Percentiles rank a stretch among this genome's conserved stretches.
phyloP scores from a whole-genome alignment of 2,888 invertebrate genomes.

The Clanis bilineata region DNA sequence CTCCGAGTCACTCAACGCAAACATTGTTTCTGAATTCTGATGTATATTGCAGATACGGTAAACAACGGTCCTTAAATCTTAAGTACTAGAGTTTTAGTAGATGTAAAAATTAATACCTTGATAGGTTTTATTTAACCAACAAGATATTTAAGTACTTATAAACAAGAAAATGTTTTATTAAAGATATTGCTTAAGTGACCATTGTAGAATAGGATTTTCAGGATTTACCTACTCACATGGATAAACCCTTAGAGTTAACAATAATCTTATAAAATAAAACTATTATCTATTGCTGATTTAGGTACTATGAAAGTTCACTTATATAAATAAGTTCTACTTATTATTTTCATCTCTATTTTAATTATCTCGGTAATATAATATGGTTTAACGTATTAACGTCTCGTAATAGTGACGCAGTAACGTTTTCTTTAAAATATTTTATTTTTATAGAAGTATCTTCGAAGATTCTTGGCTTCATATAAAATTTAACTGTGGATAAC shows the following conservation, averaged over 20 bases:
- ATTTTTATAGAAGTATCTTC: not conserved
- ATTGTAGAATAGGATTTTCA: too few species aligned
- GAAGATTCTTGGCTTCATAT: slow-evolving; percentile 16
- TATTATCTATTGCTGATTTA: too few species aligned
- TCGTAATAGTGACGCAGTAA: not conserved
- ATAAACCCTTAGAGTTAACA: too few species aligned
- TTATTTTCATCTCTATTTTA: too few species aligned
- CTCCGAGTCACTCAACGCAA: slow-evolving; percentile 15
- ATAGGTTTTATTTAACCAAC: too few species aligned
- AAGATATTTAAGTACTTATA: too few species aligned
- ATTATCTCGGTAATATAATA: not conserved
- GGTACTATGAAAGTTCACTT: too few species aligned
- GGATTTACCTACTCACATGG: too few species aligned
- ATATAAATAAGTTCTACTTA: too few species aligned
- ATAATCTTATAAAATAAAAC: too few species aligned
- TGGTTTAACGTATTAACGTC: not conserved
- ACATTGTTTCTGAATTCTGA: slow-evolving; percentile 22
- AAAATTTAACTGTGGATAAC: slow-evolving; percentile 20
- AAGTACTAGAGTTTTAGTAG: not conserved
- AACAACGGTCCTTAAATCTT: not conserved
- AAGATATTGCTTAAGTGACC: too few species aligned
- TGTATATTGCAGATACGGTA: slow-evolving; percentile 15
- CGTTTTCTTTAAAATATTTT: not conserved
- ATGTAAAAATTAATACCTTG: not conserved
- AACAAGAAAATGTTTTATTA: too few species aligned